phyloP scores from a whole-genome alignment of 2,113 vertebrate genomes.

The Charina bottae region DNA sequence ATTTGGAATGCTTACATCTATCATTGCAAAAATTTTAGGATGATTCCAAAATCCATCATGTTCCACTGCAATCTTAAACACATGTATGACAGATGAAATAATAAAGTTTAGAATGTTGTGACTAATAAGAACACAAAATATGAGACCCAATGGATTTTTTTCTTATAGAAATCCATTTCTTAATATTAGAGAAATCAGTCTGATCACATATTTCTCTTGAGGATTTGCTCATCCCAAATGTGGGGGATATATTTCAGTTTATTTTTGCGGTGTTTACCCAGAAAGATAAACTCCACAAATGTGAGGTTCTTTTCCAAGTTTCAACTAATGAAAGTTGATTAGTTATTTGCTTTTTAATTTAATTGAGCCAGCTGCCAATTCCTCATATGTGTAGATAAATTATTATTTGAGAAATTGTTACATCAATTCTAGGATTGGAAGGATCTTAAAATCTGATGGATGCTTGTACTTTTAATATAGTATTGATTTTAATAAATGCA shows the following conservation, averaged over 20 bases:
- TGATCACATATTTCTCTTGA: not conserved
- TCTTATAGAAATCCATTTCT: not conserved
- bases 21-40: not conserved
- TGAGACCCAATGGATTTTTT: not conserved
- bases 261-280: not conserved
- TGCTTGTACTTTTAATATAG: not conserved
- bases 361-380: not conserved
- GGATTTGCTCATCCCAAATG: not conserved
- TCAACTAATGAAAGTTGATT: not conserved
- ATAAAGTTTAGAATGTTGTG: not conserved
- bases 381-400: not conserved
- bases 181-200: not conserved
- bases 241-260: not conserved
- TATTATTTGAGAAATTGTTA: conserved; percentile 4
- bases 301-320: not conserved
- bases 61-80: not conserved
- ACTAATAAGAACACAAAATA: not conserved
- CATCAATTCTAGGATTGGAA: not conserved
- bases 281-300: not conserved
- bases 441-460: not conserved
- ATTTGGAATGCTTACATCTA: not conserved
- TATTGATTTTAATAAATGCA: conserved; percentile 17
- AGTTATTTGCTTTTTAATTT: not conserved
- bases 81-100: not conserved
- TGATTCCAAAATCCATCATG: not conserved